Evolutionary conservation across 2,888 invertebrate species (phyloP), one percentile per base, ranked within the genome.

Genomic region (Temnothorax rugatulus): DNA sequence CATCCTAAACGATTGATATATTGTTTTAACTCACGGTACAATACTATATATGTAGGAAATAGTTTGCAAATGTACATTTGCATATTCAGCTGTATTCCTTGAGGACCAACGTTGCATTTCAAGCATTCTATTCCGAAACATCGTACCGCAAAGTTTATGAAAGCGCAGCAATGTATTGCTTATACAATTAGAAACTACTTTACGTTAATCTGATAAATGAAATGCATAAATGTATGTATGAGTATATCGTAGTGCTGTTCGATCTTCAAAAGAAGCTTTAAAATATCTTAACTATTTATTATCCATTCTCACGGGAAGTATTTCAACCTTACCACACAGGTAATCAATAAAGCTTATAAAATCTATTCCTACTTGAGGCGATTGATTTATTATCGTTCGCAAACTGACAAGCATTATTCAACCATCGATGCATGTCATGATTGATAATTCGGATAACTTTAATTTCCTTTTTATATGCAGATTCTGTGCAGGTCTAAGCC

Each of bases 401-500:
- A 59, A 73, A 47, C 21, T 73, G 59, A 73, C 34, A 38, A 13
- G 29, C 29, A 44, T 76, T 77, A 44, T 63, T 41, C 41, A 5
- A 57, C 47, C 64, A 76, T 73, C 71, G 59, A 71, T 59, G 71
- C 71, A 38, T 25, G 38, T 61, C 66, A 57, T 82, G 84, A 71
- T 59, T 73, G 68, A 73, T 77, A 5, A 25, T 71, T 21, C 38
- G 25, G 84, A 21, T 82, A 38, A 87, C 61, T 77, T 83, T 21
- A 38, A 83, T 73, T 66, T n/a, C 29, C 66, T 41, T 79, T 50
- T 68, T 84, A 75, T 76, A 87, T 89, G 38, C 86, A 95, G 95
- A 91, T 95, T 87, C 87, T 94, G 73, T 94, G 95, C 91, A 92
- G 93, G 88, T 90, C 91, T 76, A 94, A 93, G 87, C 93, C 93